These are phyloP conservation scores for Periophthalmodon schlosseri DNA, from an alignment of 2,113 vertebrate genomes.

Conservation along the genomic window DNA sequence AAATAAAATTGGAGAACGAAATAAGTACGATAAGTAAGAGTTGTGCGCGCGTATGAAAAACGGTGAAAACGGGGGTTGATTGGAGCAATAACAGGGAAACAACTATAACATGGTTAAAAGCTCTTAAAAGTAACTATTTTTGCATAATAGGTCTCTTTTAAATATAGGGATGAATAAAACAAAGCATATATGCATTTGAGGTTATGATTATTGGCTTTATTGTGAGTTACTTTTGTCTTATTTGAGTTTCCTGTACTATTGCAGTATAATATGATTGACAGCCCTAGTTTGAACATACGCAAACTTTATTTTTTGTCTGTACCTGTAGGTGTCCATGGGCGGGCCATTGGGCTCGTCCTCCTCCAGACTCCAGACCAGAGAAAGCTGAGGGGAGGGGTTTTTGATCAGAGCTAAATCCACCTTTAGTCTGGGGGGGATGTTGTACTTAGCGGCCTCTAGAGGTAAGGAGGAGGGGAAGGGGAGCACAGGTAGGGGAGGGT, in stretches of 20 bases:
- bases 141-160: too few relatives aligned
- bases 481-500: constrained; percentile 67
- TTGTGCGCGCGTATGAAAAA: too few relatives aligned
- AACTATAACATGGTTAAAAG: too few relatives aligned
- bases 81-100: too few relatives aligned
- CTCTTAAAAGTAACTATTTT: too few relatives aligned
- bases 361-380: constrained; percentile 67
- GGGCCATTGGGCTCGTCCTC: constrained; percentile 64
- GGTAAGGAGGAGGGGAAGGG: constrained; percentile 38
- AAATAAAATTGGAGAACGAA: too few relatives aligned
- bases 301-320: constrained; percentile 1
- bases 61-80: too few relatives aligned
- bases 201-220: background rate
- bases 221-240: background rate
- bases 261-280: background rate
- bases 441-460: constrained; percentile 58
- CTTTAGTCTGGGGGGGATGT: constrained; percentile 70
- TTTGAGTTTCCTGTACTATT: background rate
- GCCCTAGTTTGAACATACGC: too few relatives aligned
- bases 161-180: too few relatives aligned
- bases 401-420: constrained; percentile 70
- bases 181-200: too few relatives aligned
- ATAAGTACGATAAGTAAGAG: too few relatives aligned
- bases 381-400: constrained; percentile 64
- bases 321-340: constrained; percentile 76